A percentile compares a stretch with the other conserved stretches of the same genome.
These are phyloP conservation scores for Limnothrissa miodon DNA, from an alignment of 2,113 vertebrate genomes.

Conservation along the genomic window DNA sequence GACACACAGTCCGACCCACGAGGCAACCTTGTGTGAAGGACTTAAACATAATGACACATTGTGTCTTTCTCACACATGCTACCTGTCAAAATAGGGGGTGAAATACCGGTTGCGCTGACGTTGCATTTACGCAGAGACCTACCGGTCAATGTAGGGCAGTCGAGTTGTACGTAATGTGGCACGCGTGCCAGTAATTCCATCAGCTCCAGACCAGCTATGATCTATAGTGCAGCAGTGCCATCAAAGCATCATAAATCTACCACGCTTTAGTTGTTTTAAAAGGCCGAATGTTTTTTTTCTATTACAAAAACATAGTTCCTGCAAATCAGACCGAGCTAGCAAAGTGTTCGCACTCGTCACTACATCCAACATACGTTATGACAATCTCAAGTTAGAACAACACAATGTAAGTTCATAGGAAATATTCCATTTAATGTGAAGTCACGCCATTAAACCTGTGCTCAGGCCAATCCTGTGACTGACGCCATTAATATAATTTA, in stretches of 20 bases:
- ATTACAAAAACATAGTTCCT: neutral
- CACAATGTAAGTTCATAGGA: neutral
- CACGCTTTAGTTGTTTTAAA: neutral
- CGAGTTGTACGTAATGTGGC: neutral
- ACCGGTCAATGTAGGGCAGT: neutral
- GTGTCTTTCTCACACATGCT: neutral
- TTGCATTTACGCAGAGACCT: conserved; percentile 13
- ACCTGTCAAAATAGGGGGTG: conserved; percentile 16
- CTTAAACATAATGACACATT: neutral
- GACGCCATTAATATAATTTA: neutral
- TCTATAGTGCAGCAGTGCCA: neutral
- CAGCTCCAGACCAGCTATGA: neutral
- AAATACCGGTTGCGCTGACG: conserved; percentile 12
- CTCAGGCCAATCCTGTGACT: neutral
- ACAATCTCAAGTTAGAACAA: neutral
- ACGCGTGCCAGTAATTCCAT: neutral
- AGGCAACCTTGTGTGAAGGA: neutral
- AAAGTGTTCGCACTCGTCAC: neutral
- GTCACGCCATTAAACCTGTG: too few species aligned
- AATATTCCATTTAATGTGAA: too few species aligned
- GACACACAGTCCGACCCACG: neutral
- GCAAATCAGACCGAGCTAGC: neutral
- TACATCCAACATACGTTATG: neutral
- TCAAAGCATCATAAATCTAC: neutral
- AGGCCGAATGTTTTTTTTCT: neutral